Base-by-base conservation (phyloP, 2,797 vertebrate species). In the Sternarchorhynchus goeldii region DNA sequence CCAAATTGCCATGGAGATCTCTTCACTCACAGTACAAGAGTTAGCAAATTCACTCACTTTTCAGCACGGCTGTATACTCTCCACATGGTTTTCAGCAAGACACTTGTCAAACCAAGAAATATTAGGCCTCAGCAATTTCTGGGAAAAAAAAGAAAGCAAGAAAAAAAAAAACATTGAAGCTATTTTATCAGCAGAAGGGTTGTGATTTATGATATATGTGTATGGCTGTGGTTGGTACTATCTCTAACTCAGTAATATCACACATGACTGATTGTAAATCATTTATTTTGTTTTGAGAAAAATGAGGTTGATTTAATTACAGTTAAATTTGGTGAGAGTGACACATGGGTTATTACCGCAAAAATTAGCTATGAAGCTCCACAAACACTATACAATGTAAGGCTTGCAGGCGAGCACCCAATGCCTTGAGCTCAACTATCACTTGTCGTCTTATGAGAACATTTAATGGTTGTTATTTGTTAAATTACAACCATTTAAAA, bases 1-100 rank as follows among this genome's bases (percentile, higher is more conserved):
- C 10, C 29, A 6, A 32, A 76, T 85, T 60, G 16, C 78, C 78
- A 82, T 82, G 81, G 83, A 80, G 53, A 85, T 34, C 0, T 3
- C 18, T 80, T 71, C 63, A 65, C 59, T 63, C 32, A n/a, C 76
- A 41, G 39, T 63, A 29, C 31, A 20, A 56, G 17, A 25, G 14
- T 65, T 41, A 29, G 75, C 41, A 81, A 78, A 32, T 50, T 72
- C 10, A 78, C 66, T 50, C 60, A 39, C 45, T 73, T 70, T 74
- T 80, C 68, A 41, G 36, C 69, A 73, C 57, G 59, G 70, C 25
- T 20, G 6, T 55, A 55, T 17, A 5, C 56, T 63, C 21, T 41
- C 17, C 71, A 64, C 29, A 82, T 75, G 71, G 31, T 7, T 75
- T 77, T 50, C 55, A 53, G 32, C 32, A 21, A 57, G 62, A 74